Evolutionary conservation across 2,888 invertebrate species (phyloP), one percentile per base, ranked within the genome.

Genomic region (Campoplex capitator): DNA sequence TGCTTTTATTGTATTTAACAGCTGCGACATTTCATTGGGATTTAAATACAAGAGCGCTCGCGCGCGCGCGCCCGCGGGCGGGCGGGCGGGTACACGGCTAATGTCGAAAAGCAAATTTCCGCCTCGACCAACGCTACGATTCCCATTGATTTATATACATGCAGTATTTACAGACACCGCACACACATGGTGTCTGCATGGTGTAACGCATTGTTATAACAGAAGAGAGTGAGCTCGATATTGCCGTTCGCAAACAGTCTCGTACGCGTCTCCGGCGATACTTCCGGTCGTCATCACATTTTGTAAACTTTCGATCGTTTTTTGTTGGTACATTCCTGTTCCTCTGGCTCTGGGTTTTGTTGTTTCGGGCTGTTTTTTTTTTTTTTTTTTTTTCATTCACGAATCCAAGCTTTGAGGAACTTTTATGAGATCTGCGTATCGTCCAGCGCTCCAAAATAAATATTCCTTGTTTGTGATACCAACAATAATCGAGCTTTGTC

Each of bases 71-170:
- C n/a, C n/a, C n/a, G n/a, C n/a, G n/a, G n/a, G n/a, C n/a, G n/a
- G n/a, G n/a, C n/a, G n/a, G n/a, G 81, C 62, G 23, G 48, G 45
- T 62, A 75, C 51, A 38, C n/a, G 38, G 77, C 83, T 75, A 79
- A 83, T 77, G 74, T 73, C 84, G 84, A 88, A 88, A 88, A 75
- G 84, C 88, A 88, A 89, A 89, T 88, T 89, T 89, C 87, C 88
- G 88, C 70, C 42, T 35, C 71, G 70, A 45, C 80, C 83, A 77
- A 68, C 79, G 75, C 78, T 48, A 38, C 79, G 58, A 74, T 75
- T 48, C 38, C 58, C 32, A 74, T 74, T 75, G 28, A 73, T 81
- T 28, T n/a, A n/a, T 65, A 67, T 74, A 38, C 9, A 9, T 18
- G 9, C 28, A 42, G 18, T 16, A 38, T 67, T 68, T 68, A 3